Percentiles rank a stretch among this genome's conserved stretches.
These are phyloP conservation scores for Cottoperca gobio DNA, from an alignment of 2,797 vertebrate species.

Conservation along the genomic window DNA sequence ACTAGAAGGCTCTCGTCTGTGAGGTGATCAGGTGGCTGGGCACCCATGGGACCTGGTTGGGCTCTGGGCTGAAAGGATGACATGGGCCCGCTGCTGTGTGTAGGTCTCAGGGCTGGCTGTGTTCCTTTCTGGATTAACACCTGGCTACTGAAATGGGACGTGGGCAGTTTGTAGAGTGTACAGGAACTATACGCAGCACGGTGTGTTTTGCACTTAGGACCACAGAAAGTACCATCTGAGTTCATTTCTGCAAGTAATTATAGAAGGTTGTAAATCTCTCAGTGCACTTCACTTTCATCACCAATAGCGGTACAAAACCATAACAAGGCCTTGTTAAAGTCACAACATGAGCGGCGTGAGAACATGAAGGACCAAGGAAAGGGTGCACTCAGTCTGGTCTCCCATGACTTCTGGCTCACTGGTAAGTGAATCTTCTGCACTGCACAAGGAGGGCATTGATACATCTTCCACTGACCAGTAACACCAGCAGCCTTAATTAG, in stretches of 20 bases:
- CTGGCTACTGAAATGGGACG: background rate
- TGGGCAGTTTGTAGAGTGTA: background rate
- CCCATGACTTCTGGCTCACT: constrained; percentile 46
- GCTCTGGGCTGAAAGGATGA: background rate
- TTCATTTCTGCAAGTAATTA: constrained; percentile 41
- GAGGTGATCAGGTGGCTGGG: background rate
- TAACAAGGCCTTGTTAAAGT: constrained; percentile 50
- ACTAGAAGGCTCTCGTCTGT: background rate
- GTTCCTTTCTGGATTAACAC: constrained; percentile 5
- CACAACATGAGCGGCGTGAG: constrained; percentile 57
- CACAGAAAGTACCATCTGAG: constrained; percentile 20
- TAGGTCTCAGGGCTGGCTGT: background rate
- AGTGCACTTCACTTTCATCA: constrained; percentile 31
- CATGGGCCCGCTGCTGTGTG: background rate
- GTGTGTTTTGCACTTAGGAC: background rate
- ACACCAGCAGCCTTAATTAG: constrained; percentile 61
- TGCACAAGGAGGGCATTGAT: constrained; percentile 54
- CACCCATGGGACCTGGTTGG: background rate
- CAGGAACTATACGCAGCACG: background rate
- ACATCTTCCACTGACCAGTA: constrained; percentile 22
- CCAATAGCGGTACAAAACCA: constrained; percentile 43
- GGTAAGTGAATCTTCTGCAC: constrained; percentile 48
- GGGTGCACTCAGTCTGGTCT: constrained; percentile 38
- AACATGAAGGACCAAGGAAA: constrained; percentile 45
- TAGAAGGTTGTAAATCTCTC: constrained; percentile 29